These are phyloP conservation scores for Sigmodon hispidus DNA, from an alignment of 2,113 vertebrate species.

Conservation along the genomic window DNA sequence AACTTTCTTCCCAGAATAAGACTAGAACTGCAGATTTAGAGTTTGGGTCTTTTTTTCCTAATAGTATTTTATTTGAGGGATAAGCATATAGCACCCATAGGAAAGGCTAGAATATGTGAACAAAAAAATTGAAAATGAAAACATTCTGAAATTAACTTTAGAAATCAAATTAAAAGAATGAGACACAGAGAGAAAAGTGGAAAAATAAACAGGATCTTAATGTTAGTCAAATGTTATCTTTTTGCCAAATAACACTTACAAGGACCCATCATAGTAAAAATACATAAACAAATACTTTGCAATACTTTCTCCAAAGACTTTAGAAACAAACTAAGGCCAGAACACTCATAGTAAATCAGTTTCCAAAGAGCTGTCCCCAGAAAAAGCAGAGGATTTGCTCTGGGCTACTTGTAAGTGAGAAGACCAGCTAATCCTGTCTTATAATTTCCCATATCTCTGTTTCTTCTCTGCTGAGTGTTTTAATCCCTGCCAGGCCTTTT, in stretches of 20 bases:
- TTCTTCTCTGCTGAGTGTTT: not conserved
- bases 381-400: not conserved
- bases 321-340: not conserved
- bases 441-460: not conserved
- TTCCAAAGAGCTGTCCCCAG: not conserved
- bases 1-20: slow-evolving; percentile 71
- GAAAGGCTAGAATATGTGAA: slow-evolving; percentile 31
- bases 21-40: slow-evolving; percentile 50
- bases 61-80: slow-evolving; percentile 37
- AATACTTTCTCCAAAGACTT: slow-evolving; percentile 12
- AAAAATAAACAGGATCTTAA: slow-evolving; percentile 28
- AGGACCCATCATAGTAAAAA: not conserved
- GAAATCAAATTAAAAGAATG: not conserved
- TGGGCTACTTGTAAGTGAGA: not conserved
- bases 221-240: slow-evolving; percentile 22
- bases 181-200: not conserved
- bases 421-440: not conserved
- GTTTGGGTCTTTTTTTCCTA: not conserved
- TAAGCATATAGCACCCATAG: not conserved
- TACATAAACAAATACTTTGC: not conserved
- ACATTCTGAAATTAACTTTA: slow-evolving; percentile 45
- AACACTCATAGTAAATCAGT: not conserved
- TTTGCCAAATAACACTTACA: slow-evolving; percentile 5
- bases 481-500: not conserved
- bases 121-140: not conserved